Evolutionary conservation across 2,113 vertebrate species (phyloP).

Genomic region (Arizona elegans): DNA sequence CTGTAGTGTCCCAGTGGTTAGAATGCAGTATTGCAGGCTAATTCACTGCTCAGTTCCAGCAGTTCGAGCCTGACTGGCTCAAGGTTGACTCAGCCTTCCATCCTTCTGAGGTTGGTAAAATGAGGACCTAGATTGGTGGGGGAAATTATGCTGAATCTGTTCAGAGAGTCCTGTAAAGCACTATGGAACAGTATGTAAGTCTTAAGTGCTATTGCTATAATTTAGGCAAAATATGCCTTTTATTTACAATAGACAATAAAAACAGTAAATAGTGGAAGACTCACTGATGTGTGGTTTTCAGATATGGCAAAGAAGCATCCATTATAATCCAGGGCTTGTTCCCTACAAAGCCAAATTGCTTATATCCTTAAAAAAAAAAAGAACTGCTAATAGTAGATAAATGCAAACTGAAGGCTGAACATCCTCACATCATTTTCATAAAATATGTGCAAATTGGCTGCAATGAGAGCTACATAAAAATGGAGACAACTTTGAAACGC

Average conservation of each 20-base stretch:
- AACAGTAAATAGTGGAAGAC: neutral
- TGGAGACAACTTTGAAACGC: neutral
- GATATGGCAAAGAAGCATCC: neutral
- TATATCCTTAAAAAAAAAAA: neutral
- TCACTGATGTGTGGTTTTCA: neutral
- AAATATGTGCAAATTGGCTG: neutral
- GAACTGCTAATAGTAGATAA: neutral
- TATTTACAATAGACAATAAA: neutral
- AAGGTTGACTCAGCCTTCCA: no score
- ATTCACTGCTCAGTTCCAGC: no score
- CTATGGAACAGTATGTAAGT: no score
- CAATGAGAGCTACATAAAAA: neutral
- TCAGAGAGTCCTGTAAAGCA: no score
- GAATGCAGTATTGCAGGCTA: no score
- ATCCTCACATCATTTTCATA: neutral
- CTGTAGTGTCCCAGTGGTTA: no score
- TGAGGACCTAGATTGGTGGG: no score
- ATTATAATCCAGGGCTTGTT: neutral
- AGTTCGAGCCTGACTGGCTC: no score
- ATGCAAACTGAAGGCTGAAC: slow-evolving; percentile 1
- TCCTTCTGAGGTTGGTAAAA: no score
- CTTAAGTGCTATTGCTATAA: no score
- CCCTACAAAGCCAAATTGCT: neutral
- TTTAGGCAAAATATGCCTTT: neutral
- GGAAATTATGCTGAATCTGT: no score